Evolutionary conservation across 1,140 invertebrate species (phyloP), one percentile per base, ranked within the genome.

Genomic region (Aradophagus sp.): DNA sequence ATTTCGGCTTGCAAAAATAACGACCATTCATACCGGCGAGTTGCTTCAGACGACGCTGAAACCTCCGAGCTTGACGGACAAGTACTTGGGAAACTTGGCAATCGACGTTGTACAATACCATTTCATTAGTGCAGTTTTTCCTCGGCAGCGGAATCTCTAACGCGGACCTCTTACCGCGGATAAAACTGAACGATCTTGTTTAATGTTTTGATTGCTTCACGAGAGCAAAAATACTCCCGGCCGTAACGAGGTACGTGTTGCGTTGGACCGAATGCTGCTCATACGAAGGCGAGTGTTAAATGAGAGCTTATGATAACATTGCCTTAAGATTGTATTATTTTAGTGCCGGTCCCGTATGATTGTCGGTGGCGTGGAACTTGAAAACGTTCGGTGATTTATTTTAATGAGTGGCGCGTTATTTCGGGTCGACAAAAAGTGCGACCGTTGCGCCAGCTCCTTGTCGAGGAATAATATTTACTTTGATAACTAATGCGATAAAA

Each of bases 291-390:
- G 56, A 42, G 42, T 16, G 62, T 50, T 41, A 66, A 67, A 58
- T 16, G 34, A 32, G 14, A 38, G 34, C 20, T 47, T 63, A 53
- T 36, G 39, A 70, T 52, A 70, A 70, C 63, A 63, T 70, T 70
- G 38, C 59, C 59, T 63, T 35, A 63, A 59, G 45, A 53, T 44
- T 59, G 14, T 59, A 59, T 39, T 63, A 63, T 70, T 70, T 58
- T 20, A 59, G 52, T 27, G 29, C 8, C 19, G 56, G 15, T 8
- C 12, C 10, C 26, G n/a, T 32, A 61, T 23, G 8, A 20, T 3
- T 27, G 23, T 16, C 11, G n/a, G 13, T 5, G 16, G 6, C 42
- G 11, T 23, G 20, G 8, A 39, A 26, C 19, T 31, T 12, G 31
- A 13, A 23, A 19, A 23, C 19, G 14, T 38, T 41, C 12, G 19